Base-by-base conservation (phyloP, 2,113 vertebrate genomes). In the Mohoua ochrocephala region DNA sequence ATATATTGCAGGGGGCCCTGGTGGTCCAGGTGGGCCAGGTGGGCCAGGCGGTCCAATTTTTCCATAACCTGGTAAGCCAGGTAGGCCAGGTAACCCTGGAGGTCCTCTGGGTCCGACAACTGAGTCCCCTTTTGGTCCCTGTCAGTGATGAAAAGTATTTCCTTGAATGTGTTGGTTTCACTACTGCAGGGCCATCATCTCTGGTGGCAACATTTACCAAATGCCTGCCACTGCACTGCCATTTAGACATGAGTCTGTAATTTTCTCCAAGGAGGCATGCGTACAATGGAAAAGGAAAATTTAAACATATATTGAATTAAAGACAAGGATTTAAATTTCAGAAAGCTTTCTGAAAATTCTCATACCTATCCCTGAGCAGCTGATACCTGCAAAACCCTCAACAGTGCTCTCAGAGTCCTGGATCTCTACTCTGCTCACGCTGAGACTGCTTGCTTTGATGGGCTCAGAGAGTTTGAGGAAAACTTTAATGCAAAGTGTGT, bases 81-180 rank as follows among this genome's bases (percentile, higher is more conserved):
- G 98, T 57, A 98, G 95, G 18, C 99, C 99, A 75, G 99, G 99
- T 24, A 95, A 81, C 17, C 99, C 99, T 3, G 99, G 98, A 39
- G 92, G 98, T 15, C 99, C 99, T 82, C 98, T 98, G 24, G 98
- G 99, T 20, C 99, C 99, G 0, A 98, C 18, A 35, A 99, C 37
- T 3, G 98, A 96, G 47, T 99, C 98, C 28, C 99, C 99, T 98
- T 99, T 99, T 76, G 98, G 99, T 35, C 99, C 99, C 99, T 99
- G 94, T 94, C 73, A 94, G 59, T 37, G n/a, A 80, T 10, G 35
- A 93, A 86, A 79, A 50, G 10, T n/a, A 64, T 76, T 81, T 78
- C 3, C 33, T 68, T 76, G 12, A 86, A 39, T 44, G 13, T 41
- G 49, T 33, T 23, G 1, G 13, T 85, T 64, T 76, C 45, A 30